Evolutionary conservation across 2,888 invertebrate species (phyloP), one percentile per base, ranked within the genome.

Genomic region (Papilio protenor): DNA sequence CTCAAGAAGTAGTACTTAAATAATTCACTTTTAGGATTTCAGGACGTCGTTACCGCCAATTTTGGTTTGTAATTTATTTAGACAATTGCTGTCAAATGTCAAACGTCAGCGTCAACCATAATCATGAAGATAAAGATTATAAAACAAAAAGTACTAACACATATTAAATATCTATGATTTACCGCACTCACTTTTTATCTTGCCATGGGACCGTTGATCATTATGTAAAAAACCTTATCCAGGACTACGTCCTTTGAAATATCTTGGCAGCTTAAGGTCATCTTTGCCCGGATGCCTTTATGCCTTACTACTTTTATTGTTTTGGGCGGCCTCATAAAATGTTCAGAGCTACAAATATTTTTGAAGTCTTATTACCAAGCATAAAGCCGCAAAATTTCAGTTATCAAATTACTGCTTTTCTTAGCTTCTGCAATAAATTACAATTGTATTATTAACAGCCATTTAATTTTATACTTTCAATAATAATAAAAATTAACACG

Each of bases 401-500:
- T n/a, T 18, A 55, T 8, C n/a, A 55, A 55, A 55, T 18, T n/a
- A 21, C 55, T n/a, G 21, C 23, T 23, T 59, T 59, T 27, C 16
- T 11, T 45, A 69, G 45, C 27, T 21, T 69, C 4, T 14, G 0
- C 18, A 69, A 45, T 8, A 45, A n/a, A 45, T 69, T 45, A 16
- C n/a, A 40, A 21, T 12, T 21, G 12, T 45, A 21, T 45, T 66
- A 27, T 40, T 12, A 12, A n/a, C 5, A n/a, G 45, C 18, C 1
- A 33, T 69, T 69, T 69, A 40, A 66, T 66, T n/a, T 40, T n/a
- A 45, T 18, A 33, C 16, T 61, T 61, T n/a, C 21, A 69, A 18
- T 45, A 45, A 69, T 21, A 45, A 21, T 1, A 45, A 0, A 45
- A 12, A 12, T 66, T 21, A 66, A 45, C 66, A n/a, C 18, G 61